A percentile compares a stretch with the other conserved stretches of the same genome.
phyloP scores from a whole-genome alignment of 2,797 vertebrate species.

The Pseudochromis fuscus region DNA sequence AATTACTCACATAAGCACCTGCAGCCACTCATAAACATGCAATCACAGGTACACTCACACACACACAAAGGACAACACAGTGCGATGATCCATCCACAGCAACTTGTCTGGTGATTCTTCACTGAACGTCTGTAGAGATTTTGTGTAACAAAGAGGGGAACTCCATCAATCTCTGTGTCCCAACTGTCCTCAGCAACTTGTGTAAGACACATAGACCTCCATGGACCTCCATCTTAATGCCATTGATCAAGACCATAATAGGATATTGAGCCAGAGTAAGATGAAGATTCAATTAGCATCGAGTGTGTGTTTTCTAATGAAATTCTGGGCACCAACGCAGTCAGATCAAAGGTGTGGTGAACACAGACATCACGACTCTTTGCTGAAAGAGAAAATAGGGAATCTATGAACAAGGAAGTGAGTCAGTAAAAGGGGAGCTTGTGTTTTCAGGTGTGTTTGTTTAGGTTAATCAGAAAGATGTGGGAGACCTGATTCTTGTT shows the following conservation, averaged over 20 bases:
- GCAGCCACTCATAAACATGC: slow-evolving; percentile 15
- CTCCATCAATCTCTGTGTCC: slow-evolving; percentile 54
- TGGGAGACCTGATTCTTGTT: background rate
- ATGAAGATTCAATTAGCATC: slow-evolving; percentile 70
- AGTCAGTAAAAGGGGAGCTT: background rate
- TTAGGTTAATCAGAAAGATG: slow-evolving; percentile 16
- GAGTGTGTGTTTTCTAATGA: slow-evolving; percentile 70
- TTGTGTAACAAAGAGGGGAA: slow-evolving; percentile 45
- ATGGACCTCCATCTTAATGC: slow-evolving; percentile 53
- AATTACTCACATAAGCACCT: background rate
- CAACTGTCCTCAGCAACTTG: slow-evolving; percentile 30
- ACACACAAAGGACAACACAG: slow-evolving; percentile 11
- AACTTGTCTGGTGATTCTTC: slow-evolving; percentile 27
- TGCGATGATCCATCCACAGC: slow-evolving; percentile 14
- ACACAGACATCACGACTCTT: slow-evolving; percentile 26
- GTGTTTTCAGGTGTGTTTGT: background rate
- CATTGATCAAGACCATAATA: slow-evolving; percentile 75
- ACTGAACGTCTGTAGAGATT: slow-evolving; percentile 25
- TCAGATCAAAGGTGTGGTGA: slow-evolving; percentile 42
- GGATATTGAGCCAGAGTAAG: slow-evolving; percentile 59
- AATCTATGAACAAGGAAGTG: background rate
- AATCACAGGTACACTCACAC: background rate
- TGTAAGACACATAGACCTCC: slow-evolving; percentile 57
- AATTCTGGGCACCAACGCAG: slow-evolving; percentile 54
- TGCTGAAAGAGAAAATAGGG: background rate